Evolutionary conservation across 2,113 vertebrate genomes (phyloP), one percentile per base, ranked within the genome.

Genomic region (Trogon surrucura): DNA sequence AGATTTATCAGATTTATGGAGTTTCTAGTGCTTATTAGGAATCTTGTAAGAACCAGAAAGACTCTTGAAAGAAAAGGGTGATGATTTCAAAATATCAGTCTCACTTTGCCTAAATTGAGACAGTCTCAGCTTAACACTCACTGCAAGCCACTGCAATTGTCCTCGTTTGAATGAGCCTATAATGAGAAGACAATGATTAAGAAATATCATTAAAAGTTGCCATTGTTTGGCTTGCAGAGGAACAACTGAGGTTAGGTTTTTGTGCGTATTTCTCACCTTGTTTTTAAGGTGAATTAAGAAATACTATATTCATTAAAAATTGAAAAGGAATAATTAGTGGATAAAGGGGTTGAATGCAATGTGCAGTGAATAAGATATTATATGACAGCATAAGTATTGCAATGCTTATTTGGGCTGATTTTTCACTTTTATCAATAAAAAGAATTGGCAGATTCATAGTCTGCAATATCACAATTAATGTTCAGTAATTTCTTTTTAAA

Each of bases 331-430:
- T 53, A 44, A 81, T 91, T 92, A 88, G 21, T 79, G 36, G 36
- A 71, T 56, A 60, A 91, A 92, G 22, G 62, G 6, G 13, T 81
- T 85, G 23, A 57, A 69, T 30, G 16, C 32, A 74, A 54, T 71
- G 12, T 78, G 34, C 26, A 94, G 66, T 78, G 34, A 94, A 92
- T 61, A 71, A 91, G 91, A 88, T 71, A 84, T 82, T 80, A 47
- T 32, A 50, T 70, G 77, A 6, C 9, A 81, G 26, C 29, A 57
- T 81, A 87, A 96, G 85, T 91, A 69, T 69, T 88, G 10, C 20
- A 54, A 14, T 70, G 13, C 30, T 74, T 83, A 95, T 66, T 85
- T 89, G 30, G 34, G 17, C 17, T 87, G 26, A 71, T 88, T 92
- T 95, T 73, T 94, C 56, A 70, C 8, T 61, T 85, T 60, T 66